Conservation (phyloP, 2,888 invertebrate species). For the Callosobruchus maculatus region DNA sequence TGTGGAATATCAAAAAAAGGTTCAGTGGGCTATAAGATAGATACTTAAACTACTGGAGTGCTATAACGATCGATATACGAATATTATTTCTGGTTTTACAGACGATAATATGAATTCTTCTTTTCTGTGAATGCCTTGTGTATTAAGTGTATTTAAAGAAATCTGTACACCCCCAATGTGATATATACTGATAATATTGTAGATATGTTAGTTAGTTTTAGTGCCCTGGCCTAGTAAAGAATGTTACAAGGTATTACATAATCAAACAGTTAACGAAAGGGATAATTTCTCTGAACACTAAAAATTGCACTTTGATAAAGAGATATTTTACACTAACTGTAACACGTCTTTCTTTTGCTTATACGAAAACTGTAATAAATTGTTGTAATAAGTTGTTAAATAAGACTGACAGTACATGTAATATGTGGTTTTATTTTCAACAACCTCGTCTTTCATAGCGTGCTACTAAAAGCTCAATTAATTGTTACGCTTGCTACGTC, state of each 20-base stretch:
- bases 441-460: too few relatives aligned
- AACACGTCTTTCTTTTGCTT: conserved; percentile 29
- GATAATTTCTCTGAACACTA: conserved; percentile 24
- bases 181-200: conserved; percentile 44
- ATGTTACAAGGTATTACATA: conserved; percentile 35
- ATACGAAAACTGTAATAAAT: conserved; percentile 33
- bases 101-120: conserved; percentile 13
- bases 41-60: neutral
- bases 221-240: conserved; percentile 8
- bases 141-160: conserved; percentile 9
- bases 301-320: conserved; percentile 28
- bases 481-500: too few relatives aligned
- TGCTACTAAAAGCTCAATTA: too few relatives aligned
- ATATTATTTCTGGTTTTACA: conserved; percentile 25
- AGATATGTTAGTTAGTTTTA: conserved; percentile 22
- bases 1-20: too few relatives aligned
- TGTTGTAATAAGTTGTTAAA: conserved; percentile 41
- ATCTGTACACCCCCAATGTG: conserved; percentile 40
- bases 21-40: too few relatives aligned
- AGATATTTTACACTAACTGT: conserved; percentile 30
- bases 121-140: conserved; percentile 9
- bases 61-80: conserved; percentile 5
- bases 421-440: conserved; percentile 11
- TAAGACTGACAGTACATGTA: conserved; percentile 36
- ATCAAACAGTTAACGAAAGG: conserved; percentile 26